Evolutionary conservation across 2,888 invertebrate genomes (phyloP).

Genomic region (Sericinus montela): DNA sequence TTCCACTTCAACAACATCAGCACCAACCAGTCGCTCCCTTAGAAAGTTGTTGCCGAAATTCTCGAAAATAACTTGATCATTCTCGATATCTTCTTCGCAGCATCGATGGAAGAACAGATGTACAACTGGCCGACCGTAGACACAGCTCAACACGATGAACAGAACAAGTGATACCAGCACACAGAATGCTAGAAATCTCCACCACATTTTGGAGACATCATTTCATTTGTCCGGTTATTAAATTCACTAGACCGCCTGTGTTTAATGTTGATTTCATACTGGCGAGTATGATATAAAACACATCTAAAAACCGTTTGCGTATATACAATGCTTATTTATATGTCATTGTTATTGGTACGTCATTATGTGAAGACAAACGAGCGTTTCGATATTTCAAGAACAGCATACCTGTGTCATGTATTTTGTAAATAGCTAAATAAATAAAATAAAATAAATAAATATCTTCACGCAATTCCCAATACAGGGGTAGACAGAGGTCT

Average conservation of each 20-base stretch:
- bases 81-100: constrained; percentile 59
- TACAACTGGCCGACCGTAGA: constrained; percentile 54
- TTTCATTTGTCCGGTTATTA: constrained; percentile 7
- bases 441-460: no score
- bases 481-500: no score
- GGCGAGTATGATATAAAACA: neutral
- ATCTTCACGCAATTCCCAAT: no score
- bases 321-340: neutral
- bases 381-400: neutral
- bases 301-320: neutral
- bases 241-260: constrained; percentile 7
- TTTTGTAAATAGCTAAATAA: no score
- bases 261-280: constrained; percentile 1
- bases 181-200: constrained; percentile 60
- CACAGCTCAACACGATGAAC: constrained; percentile 53
- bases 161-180: constrained; percentile 52
- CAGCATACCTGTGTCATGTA: no score
- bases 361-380: neutral
- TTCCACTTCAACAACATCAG: constrained; percentile 21
- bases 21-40: constrained; percentile 34
- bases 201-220: constrained; percentile 50
- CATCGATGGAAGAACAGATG: constrained; percentile 58
- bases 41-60: constrained; percentile 57
- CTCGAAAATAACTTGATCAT: constrained; percentile 59
- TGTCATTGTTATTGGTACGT: constrained; percentile 14